Percentiles rank a stretch among this genome's conserved stretches.
These are phyloP conservation scores for Oxygymnocypris stewartii DNA, from an alignment of 2,113 vertebrate genomes.

Conservation along the genomic window DNA sequence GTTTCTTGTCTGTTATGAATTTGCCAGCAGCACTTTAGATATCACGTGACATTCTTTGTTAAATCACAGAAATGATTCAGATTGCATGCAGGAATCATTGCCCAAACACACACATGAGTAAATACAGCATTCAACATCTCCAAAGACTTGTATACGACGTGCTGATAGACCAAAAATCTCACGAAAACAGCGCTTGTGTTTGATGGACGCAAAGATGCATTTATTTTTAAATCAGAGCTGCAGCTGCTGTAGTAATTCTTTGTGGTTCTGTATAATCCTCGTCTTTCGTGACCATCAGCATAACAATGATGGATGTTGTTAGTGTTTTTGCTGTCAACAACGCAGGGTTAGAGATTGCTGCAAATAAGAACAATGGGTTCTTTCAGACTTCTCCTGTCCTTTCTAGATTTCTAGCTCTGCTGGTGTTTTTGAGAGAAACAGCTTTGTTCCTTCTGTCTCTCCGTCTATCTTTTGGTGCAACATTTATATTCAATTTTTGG, in stretches of 20 bases:
- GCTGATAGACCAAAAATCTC: not conserved
- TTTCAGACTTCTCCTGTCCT: not conserved
- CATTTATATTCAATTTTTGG: not conserved
- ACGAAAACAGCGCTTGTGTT: not conserved
- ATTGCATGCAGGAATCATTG: not conserved
- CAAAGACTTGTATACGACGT: not conserved
- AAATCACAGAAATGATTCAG: not conserved
- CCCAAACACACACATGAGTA: not conserved
- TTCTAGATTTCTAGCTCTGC: not conserved
- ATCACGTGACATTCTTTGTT: not conserved
- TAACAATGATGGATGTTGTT: slow-evolving; percentile 36
- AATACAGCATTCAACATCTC: not conserved
- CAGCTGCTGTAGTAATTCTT: slow-evolving; percentile 6
- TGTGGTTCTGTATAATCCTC: not conserved
- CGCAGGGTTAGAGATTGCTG: not conserved
- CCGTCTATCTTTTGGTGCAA: not conserved
- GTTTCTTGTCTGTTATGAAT: not conserved
- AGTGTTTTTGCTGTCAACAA: slow-evolving; percentile 12
- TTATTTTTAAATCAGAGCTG: not conserved
- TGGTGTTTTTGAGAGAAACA: not conserved
- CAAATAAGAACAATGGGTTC: slow-evolving; percentile 34
- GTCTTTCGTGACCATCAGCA: not conserved
- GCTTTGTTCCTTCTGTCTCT: not conserved
- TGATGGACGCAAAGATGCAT: not conserved
- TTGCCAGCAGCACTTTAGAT: not conserved